These are phyloP conservation scores for Azemiops feae DNA, from an alignment of 2,113 vertebrate genomes.

Conservation along the genomic window DNA sequence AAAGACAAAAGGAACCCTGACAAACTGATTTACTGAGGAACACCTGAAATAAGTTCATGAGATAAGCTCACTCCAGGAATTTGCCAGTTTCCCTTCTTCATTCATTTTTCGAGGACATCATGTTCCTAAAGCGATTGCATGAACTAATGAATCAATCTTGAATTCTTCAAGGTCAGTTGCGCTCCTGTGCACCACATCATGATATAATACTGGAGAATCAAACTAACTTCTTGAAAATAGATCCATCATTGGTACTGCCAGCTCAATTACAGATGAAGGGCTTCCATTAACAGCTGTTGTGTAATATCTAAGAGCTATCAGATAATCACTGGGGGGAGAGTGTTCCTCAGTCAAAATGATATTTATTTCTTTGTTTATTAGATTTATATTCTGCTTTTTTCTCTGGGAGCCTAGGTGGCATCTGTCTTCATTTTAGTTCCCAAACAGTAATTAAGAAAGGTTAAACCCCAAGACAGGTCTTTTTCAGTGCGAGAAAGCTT, in stretches of 20 bases:
- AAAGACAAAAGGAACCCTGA: background rate
- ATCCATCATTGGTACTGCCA: constrained; percentile 34
- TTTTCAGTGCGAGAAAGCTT: background rate
- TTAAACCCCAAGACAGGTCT: background rate
- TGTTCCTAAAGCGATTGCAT: background rate
- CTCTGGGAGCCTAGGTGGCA: background rate
- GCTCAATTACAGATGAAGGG: background rate
- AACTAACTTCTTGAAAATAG: background rate
- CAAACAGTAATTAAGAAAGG: background rate
- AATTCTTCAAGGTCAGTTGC: background rate
- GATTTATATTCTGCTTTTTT: background rate
- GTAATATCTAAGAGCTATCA: background rate
- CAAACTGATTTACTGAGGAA: background rate
- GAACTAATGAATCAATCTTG: background rate
- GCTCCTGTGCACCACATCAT: background rate
- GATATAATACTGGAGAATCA: constrained; percentile 10
- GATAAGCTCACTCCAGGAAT: constrained; percentile 25
- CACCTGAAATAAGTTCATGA: background rate
- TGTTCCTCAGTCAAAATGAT: background rate
- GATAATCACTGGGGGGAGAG: background rate
- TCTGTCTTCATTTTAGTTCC: background rate
- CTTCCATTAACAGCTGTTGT: background rate
- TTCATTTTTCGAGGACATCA: constrained; percentile 17
- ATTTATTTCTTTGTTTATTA: background rate
- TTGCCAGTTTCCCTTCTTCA: constrained; percentile 40